phyloP scores from a whole-genome alignment of 2,888 invertebrate species.

The Hypena proboscidalis region DNA sequence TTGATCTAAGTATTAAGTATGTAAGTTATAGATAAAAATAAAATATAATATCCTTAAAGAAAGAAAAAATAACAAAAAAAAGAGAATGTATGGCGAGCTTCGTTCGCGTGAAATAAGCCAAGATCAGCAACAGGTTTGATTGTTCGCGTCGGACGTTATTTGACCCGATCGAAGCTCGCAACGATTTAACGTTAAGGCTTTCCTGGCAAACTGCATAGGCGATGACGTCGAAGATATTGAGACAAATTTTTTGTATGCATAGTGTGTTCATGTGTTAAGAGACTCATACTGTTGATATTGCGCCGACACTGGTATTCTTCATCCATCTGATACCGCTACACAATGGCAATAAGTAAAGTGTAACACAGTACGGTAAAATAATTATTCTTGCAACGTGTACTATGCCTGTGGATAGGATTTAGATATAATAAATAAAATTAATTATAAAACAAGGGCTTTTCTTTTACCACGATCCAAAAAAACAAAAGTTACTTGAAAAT shows the following conservation, averaged over 20 bases:
- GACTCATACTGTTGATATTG: conserved; percentile 45
- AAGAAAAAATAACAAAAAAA: conserved; percentile 62
- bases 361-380: conserved; percentile 67
- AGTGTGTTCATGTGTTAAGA: conserved; percentile 48
- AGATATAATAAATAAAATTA: conserved; percentile 84
- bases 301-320: conserved; percentile 36
- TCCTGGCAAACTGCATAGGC: conserved; percentile 70
- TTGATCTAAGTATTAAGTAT: conserved; percentile 82
- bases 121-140: conserved; percentile 50
- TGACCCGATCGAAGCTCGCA: conserved; percentile 72
- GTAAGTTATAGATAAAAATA: conserved; percentile 80
- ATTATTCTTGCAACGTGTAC: conserved; percentile 81
- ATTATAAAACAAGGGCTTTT: conserved; percentile 66
- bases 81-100: conserved; percentile 67
- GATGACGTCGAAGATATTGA: conserved; percentile 50
- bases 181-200: conserved; percentile 73
- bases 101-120: conserved; percentile 68
- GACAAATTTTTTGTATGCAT: conserved; percentile 57
- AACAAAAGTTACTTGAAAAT: conserved; percentile 40
- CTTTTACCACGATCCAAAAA: conserved; percentile 36
- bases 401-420: conserved; percentile 82
- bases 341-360: conserved; percentile 51
- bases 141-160: conserved; percentile 57
- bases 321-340: conserved; percentile 43
- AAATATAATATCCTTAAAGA: conserved; percentile 68